Evolutionary conservation across 2,888 invertebrate species (phyloP), one percentile per base, ranked within the genome.

Genomic region (Syrista parreyssii): DNA sequence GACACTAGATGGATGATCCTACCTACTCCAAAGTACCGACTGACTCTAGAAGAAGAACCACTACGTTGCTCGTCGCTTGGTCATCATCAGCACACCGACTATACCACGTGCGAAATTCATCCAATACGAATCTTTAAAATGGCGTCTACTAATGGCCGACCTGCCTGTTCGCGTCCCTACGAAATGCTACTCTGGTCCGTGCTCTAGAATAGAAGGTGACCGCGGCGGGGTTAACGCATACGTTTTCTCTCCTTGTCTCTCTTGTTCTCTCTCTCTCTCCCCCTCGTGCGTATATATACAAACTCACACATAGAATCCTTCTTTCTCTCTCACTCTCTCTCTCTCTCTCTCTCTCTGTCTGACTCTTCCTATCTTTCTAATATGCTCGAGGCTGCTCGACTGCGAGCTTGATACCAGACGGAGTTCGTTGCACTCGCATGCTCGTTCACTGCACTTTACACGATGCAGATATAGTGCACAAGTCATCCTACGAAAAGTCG

Each of bases 351-450:
- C 33, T 33, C 33, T 3, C 33, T 33, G 3, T 33, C 33, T 33
- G 4, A 15, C 40, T 40, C 55, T 23, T 55, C 55, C 55, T 55
- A 55, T 55, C 55, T 55, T 55, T 55, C 55, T 55, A 55, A 55
- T 55, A 55, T 55, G 55, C 55, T 23, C 23, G 55, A 55, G 55
- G 23, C 55, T 55, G 55, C 55, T 55, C 55, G 74, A 78, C 80
- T 74, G 74, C 78, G 81, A 80, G 81, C 82, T 83, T 80, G 79
- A 84, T 81, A 83, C 80, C 79, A 82, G 80, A 80, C 83, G 31
- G 81, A 88, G 89, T 89, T 89, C 89, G 85, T 88, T 89, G 89
- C 88, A 87, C 89, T 86, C 88, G 83, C 82, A 81, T 80, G 74
- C 74, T 87, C 87, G 88, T 88, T 89, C 86, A 84, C 86, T 89